Percentiles rank a stretch among this genome's conserved stretches.
phyloP scores from a whole-genome alignment of 2,888 invertebrate species.

The Pheosia gnoma region DNA sequence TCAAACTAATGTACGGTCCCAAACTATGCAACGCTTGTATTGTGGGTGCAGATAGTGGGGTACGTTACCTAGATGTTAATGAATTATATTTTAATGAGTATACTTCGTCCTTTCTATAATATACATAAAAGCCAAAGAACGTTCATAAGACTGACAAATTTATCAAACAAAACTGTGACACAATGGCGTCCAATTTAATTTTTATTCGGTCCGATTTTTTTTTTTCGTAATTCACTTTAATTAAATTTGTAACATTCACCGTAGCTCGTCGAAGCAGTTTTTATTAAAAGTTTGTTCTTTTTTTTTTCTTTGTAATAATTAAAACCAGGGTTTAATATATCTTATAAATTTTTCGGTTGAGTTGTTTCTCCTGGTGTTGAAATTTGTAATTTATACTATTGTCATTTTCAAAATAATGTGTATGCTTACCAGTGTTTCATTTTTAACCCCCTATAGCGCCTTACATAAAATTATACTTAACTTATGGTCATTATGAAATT shows the following conservation, averaged over 20 bases:
- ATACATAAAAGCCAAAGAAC: background rate
- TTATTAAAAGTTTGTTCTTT: constrained; percentile 38
- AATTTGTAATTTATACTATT: background rate
- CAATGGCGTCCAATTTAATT: constrained; percentile 48
- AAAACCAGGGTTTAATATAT: constrained; percentile 43
- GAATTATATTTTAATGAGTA: too few relatives aligned
- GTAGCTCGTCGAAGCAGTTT: constrained; percentile 34
- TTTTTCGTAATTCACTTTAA: constrained; percentile 56
- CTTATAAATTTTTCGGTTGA: constrained; percentile 33
- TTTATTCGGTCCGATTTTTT: constrained; percentile 34
- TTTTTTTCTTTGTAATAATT: constrained; percentile 49
- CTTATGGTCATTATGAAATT: too few relatives aligned
- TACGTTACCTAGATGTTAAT: too few relatives aligned
- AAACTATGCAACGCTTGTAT: too few relatives aligned
- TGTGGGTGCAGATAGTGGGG: too few relatives aligned
- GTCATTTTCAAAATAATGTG: too few relatives aligned
- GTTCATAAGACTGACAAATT: constrained; percentile 13
- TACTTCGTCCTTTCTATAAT: background rate
- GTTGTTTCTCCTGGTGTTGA: constrained; percentile 26
- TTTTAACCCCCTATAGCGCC: too few relatives aligned
- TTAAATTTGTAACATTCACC: constrained; percentile 59
- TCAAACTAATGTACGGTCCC: too few relatives aligned
- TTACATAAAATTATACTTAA: too few relatives aligned
- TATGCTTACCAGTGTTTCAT: too few relatives aligned
- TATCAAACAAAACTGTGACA: constrained; percentile 12